Conservation (phyloP, 2,888 invertebrate species). For the Nysson spinosus region DNA sequence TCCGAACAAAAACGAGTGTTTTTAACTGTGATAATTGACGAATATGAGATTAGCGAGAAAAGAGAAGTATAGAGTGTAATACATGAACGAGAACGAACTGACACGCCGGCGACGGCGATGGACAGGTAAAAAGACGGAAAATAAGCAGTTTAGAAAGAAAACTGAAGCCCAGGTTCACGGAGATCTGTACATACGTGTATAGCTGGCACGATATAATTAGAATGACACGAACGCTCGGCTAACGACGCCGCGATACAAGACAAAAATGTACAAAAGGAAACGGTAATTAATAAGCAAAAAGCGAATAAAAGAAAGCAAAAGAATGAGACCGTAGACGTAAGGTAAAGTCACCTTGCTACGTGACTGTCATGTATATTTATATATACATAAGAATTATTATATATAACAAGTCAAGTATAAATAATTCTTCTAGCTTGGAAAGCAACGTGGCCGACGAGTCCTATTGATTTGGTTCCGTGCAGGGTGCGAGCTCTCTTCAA, state of each 20-base stretch:
- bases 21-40: background rate
- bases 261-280: conserved; percentile 6
- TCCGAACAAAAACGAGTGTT: background rate
- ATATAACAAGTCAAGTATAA: conserved; percentile 41
- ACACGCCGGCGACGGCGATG: conserved; percentile 13
- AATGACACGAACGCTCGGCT: conserved; percentile 23
- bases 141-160: background rate
- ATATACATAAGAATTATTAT: conserved; percentile 24
- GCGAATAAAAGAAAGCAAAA: conserved; percentile 28
- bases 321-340: conserved; percentile 41
- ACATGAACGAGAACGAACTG: conserved; percentile 1
- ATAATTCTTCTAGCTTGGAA: conserved; percentile 60
- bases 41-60: too few species aligned
- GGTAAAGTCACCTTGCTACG: conserved; percentile 46
- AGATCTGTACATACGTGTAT: background rate
- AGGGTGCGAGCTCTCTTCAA: conserved; percentile 73
- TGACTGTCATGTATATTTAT: conserved; percentile 42
- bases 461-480: conserved; percentile 78
- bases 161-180: background rate
- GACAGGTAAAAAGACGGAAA: conserved; percentile 12
- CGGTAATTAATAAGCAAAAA: conserved; percentile 1
- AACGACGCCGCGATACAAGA: conserved; percentile 15
- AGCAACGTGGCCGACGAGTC: conserved; percentile 67
- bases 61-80: too few species aligned
- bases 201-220: conserved; percentile 20